These are phyloP conservation scores for Chymomyza procnemis DNA, from an alignment of 2,888 invertebrate genomes.

Conservation along the genomic window DNA sequence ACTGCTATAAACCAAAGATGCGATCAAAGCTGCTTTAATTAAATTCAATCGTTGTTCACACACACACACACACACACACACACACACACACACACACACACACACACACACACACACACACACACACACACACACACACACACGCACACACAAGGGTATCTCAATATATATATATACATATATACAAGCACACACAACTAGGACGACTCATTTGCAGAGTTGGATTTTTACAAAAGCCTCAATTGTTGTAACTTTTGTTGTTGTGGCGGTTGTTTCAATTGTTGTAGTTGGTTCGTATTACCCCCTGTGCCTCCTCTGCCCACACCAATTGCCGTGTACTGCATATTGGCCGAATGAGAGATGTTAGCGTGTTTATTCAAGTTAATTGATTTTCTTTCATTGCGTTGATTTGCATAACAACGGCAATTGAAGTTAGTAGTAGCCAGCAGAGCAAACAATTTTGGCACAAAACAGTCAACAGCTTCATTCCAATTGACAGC, in stretches of 20 bases:
- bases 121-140: constrained; percentile 19
- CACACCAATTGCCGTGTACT: neutral
- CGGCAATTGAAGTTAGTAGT: constrained; percentile 5
- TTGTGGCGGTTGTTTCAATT: neutral
- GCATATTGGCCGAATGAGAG: neutral
- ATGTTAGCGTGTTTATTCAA: constrained; percentile 54
- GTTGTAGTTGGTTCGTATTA: constrained; percentile 6
- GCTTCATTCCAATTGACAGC: constrained; percentile 33
- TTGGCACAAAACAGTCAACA: constrained; percentile 20
- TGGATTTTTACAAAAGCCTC: constrained; percentile 26
- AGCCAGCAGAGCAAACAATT: constrained; percentile 26
- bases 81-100: constrained; percentile 26
- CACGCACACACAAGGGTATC: neutral
- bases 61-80: constrained; percentile 23
- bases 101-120: neutral
- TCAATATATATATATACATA: constrained; percentile 14
- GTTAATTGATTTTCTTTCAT: constrained; percentile 70
- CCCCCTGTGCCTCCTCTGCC: no score
- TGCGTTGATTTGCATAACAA: constrained; percentile 65
- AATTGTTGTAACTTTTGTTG: constrained; percentile 26
- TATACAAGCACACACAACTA: neutral
- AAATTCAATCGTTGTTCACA: constrained; percentile 41
- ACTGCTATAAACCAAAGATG: constrained; percentile 44
- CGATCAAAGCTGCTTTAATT: constrained; percentile 62
- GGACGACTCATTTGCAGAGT: neutral